phyloP scores from a whole-genome alignment of 2,888 invertebrate genomes.

The Reticulitermes lucifugus region DNA sequence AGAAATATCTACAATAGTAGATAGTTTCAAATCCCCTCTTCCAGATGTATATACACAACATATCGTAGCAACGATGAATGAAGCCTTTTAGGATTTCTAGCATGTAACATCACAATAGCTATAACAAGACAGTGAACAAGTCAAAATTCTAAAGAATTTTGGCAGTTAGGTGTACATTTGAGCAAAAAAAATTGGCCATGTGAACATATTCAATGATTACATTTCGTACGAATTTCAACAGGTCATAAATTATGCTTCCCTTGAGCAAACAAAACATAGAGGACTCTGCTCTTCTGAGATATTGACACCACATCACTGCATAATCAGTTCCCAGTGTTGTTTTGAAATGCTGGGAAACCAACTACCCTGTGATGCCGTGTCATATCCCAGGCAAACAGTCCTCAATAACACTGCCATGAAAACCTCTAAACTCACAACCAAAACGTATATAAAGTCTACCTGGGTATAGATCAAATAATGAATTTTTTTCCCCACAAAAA shows the following conservation, averaged over 20 bases:
- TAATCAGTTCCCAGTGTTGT: no score
- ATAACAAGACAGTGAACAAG: constrained; percentile 24
- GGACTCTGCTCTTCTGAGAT: no score
- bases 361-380: no score
- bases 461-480: not conserved
- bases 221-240: constrained; percentile 22
- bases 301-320: no score
- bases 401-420: no score
- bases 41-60: constrained; percentile 29
- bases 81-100: not conserved
- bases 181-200: constrained; percentile 25
- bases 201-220: constrained; percentile 11
- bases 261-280: not conserved
- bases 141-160: constrained; percentile 4
- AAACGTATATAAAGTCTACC: not conserved
- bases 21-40: not conserved
- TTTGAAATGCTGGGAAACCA: no score
- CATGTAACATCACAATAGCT: constrained; percentile 17
- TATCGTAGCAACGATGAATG: constrained; percentile 21
- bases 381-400: no score
- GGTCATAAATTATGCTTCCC: not conserved
- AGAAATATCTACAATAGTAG: constrained; percentile 32
- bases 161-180: constrained; percentile 1
- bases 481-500: not conserved
- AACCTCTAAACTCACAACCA: no score